Evolutionary conservation across 2,797 vertebrate genomes (phyloP), one percentile per base, ranked within the genome.

Genomic region (Aldrovandia affinis): DNA sequence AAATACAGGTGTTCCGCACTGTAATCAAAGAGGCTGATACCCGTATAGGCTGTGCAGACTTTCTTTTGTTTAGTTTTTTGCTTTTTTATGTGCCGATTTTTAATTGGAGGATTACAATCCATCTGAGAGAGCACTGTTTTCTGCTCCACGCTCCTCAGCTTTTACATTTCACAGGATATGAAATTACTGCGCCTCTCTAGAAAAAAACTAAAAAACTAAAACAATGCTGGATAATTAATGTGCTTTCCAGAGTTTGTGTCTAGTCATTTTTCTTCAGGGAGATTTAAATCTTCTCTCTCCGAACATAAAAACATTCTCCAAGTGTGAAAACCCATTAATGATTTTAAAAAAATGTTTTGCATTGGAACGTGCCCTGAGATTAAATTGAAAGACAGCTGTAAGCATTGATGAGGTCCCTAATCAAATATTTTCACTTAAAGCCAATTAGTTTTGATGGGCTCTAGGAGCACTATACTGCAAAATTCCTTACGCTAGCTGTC

Each of bases 321-420:
- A 18, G 3, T 39, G 33, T 39, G 2, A 70, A 39, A 73, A 42
- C 6, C 2, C 36, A 42, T 73, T 44, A 77, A 73, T 73, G 36
- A 39, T 73, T 73, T 73, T n/a, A n/a, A n/a, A n/a, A n/a, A n/a
- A n/a, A 73, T 73, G 44, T 44, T 47, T 42, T 39, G 33, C 25
- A 44, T 77, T 47, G 22, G 39, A 25, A 47, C 42, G 42, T 44
- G 73, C 14, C 73, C 73, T 77, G 73, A 44, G 73, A 79, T 79
- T 79, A 54, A 79, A 79, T 79, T 79, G 77, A n/a, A 79, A 79
- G 77, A 79, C 50, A 54, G 50, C 44, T 79, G 77, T 52, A 79
- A 79, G 33, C 77, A 79, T 30, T 18, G 77, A 30, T 52, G 50
- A 79, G n/a, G 77, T 54, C 77, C 50, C 50, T n/a, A 33, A 30